Percentiles rank a stretch among this genome's conserved stretches.
These are phyloP conservation scores for Cranoglanis bouderius DNA, from an alignment of 2,113 vertebrate genomes.

Conservation along the genomic window DNA sequence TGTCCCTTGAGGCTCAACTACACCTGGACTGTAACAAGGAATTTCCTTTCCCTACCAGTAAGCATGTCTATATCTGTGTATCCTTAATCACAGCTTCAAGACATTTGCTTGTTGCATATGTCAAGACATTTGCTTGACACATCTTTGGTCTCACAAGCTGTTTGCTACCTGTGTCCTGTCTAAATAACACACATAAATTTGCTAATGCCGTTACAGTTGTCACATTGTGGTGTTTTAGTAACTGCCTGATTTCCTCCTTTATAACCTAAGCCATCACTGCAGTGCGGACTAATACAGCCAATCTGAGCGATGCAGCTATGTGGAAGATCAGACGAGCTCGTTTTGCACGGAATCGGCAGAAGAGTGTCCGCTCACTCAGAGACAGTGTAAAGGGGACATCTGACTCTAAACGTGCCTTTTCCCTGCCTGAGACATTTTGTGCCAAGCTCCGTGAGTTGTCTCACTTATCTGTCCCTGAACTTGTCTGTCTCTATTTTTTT, in stretches of 20 bases:
- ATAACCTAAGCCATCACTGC: slow-evolving; percentile 88
- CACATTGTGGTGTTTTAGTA: background rate
- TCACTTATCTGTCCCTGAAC: background rate
- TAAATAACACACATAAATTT: background rate
- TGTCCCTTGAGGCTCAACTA: slow-evolving; percentile 97
- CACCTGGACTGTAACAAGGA: slow-evolving; percentile 99
- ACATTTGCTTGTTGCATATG: background rate
- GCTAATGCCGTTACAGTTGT: background rate
- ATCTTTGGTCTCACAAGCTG: background rate
- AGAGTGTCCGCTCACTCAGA: slow-evolving; percentile 91
- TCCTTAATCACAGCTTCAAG: background rate
- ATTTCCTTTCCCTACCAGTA: slow-evolving; percentile 98
- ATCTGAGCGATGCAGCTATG: slow-evolving; percentile 93
- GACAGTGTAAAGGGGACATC: slow-evolving; percentile 90
- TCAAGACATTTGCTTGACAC: background rate
- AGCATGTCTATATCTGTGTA: slow-evolving; percentile 54
- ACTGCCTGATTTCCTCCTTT: background rate
- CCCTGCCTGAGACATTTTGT: slow-evolving; percentile 91
- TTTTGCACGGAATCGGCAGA: slow-evolving; percentile 96
- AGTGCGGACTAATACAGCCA: slow-evolving; percentile 95
- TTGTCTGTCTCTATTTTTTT: slow-evolving; percentile 34
- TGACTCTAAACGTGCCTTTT: slow-evolving; percentile 92
- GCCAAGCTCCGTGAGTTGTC: slow-evolving; percentile 93
- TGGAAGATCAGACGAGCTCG: slow-evolving; percentile 98
- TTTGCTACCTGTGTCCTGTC: background rate